Evolutionary conservation across 2,113 vertebrate species (phyloP), one percentile per base, ranked within the genome.

Genomic region (Lipophrys pholis): DNA sequence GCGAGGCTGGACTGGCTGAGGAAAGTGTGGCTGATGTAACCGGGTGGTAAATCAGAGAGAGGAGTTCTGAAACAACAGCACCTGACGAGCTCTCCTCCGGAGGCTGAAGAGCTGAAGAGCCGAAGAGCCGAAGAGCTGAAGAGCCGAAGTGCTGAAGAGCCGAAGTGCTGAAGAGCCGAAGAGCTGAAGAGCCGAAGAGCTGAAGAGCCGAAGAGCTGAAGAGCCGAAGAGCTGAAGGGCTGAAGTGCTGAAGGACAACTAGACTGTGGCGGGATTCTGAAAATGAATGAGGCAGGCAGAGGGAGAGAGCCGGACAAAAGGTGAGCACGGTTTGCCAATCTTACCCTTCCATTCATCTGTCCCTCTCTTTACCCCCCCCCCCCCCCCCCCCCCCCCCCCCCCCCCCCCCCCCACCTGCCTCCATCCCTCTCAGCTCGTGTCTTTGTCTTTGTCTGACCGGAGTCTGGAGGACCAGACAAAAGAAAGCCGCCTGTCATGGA

Each of bases 401-500:
- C 69, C 61, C 63, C 82, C 79, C 69, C 77, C 55, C 41, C 69
- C 64, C 63, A 80, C 79, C 69, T 74, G 84, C 46, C 50, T 41
- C 70, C 15, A 48, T 76, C 68, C 69, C 63, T 82, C 80, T 74
- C 49, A 60, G 65, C 81, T 82, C 67, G 78, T 50, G 75, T 64
- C 85, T 92, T 93, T 91, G 92, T 91, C 76, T 83, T 41, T n/a
- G 61, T 91, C 75, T 41, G 62, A 73, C 58, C 83, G 80, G 88
- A 84, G 81, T 86, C 87, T 81, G 87, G 80, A 7, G 81, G 60
- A 48, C 42, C 78, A 61, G 63, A 86, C 85, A 90, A 82, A 85
- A 89, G 88, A 87, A 84, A 70, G 74, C 75, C 43, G 80, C 78
- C 79, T 87, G 90, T 92, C 90, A 91, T 75, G 87, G 89, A 90